Percentiles rank a stretch among this genome's conserved stretches.
phyloP scores from a whole-genome alignment of 2,113 vertebrate species.

The Proterorhinus semilunaris region DNA sequence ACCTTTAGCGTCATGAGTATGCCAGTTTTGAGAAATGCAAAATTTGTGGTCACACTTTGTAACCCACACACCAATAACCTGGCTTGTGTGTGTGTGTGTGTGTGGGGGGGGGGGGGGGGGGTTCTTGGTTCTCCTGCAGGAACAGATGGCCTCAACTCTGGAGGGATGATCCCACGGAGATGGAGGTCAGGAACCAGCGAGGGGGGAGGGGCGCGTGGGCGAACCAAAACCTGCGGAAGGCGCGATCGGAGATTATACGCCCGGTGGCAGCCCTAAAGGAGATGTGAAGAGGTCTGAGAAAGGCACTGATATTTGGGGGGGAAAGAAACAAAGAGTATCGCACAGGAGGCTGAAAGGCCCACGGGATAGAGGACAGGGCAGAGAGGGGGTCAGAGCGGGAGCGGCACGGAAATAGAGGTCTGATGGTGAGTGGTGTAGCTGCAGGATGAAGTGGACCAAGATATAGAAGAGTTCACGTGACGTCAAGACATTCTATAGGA shows the following conservation, averaged over 20 bases:
- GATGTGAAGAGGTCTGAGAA: conserved; percentile 37
- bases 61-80: conserved; percentile 17
- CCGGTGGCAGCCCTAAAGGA: conserved; percentile 43
- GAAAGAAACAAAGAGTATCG: conserved; percentile 22
- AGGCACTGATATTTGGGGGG: conserved; percentile 47
- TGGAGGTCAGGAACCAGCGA: conserved; percentile 70
- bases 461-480: not conserved
- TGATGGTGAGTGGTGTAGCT: conserved; percentile 15
- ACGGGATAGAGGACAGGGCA: conserved; percentile 12
- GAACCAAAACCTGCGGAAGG: conserved; percentile 23
- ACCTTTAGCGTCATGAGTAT: conserved; percentile 44
- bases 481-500: not conserved
- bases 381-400: conserved; percentile 5
- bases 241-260: conserved; percentile 49
- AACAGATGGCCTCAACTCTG: conserved; percentile 76
- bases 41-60: conserved; percentile 29
- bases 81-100: not conserved
- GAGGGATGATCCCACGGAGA: conserved; percentile 71
- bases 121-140: conserved; percentile 62
- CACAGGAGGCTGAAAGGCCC: conserved; percentile 20
- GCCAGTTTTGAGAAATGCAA: not conserved
- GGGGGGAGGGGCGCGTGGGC: conserved; percentile 1
- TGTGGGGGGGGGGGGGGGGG: conserved; percentile 15
- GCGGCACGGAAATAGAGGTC: conserved; percentile 15
- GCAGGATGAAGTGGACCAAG: conserved; percentile 4